These are phyloP conservation scores for Aulostomus chinensis DNA, from an alignment of 2,797 vertebrate species.

Conservation along the genomic window DNA sequence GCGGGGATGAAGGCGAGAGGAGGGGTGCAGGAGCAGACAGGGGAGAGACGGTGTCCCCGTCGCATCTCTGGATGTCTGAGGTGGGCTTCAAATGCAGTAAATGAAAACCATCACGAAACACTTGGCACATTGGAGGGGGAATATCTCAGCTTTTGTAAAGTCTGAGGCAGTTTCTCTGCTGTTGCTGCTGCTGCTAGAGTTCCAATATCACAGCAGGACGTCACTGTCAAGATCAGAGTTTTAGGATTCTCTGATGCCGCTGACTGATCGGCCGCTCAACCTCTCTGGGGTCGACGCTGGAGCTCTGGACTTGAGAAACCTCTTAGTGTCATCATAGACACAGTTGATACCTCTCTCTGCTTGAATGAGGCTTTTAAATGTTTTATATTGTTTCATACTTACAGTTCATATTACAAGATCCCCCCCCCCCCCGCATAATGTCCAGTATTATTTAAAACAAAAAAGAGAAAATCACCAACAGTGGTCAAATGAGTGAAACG, in stretches of 20 bases:
- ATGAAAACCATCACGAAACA: constrained; percentile 45
- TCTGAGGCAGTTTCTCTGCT: background rate
- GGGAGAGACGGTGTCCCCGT: constrained; percentile 59
- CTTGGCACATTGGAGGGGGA: constrained; percentile 20
- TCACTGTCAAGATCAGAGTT: no score
- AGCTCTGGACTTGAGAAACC: no score
- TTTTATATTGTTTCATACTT: no score
- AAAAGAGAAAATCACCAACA: background rate
- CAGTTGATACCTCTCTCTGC: no score
- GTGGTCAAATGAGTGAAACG: background rate
- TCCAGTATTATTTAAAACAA: no score
- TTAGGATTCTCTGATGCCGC: no score
- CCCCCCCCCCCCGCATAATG: no score
- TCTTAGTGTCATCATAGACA: no score
- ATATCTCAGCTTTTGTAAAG: constrained; percentile 11
- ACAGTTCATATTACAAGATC: no score
- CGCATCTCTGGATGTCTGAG: constrained; percentile 27
- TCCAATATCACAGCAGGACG: background rate
- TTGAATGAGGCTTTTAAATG: no score
- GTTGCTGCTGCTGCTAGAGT: background rate
- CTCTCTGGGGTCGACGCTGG: no score
- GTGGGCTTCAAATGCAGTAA: constrained; percentile 31
- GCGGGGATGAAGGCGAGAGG: constrained; percentile 58
- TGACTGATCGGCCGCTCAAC: no score
- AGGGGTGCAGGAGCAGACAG: constrained; percentile 27